Percentiles rank a stretch among this genome's conserved stretches.
Evolutionary conservation across 2,797 vertebrate species (phyloP).

Genomic region (Coregonus ussuriensis): DNA sequence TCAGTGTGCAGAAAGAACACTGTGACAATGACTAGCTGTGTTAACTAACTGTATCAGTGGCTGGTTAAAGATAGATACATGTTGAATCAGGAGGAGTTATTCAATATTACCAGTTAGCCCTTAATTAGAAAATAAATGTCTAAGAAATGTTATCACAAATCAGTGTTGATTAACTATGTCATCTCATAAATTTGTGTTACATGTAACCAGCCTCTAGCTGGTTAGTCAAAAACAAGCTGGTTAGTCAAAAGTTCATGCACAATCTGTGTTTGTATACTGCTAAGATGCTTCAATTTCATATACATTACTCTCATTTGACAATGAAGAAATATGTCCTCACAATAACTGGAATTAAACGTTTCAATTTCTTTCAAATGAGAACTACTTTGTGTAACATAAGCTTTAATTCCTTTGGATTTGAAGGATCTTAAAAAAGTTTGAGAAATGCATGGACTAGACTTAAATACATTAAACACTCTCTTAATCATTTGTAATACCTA

Average conservation of each 20-base stretch:
- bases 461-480: not conserved
- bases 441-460: not conserved
- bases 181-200: not conserved
- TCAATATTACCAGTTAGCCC: not conserved
- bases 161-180: not conserved
- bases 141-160: not conserved
- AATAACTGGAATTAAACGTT: not conserved
- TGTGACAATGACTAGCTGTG: not conserved
- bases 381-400: constrained; percentile 17
- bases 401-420: not conserved
- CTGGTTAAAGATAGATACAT: not conserved
- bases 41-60: not conserved
- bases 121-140: not conserved
- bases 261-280: too few species aligned
- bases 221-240: not conserved
- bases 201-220: not conserved
- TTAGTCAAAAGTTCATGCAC: too few species aligned
- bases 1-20: not conserved
- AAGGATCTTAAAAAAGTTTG: not conserved
- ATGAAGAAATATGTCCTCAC: not conserved
- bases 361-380: not conserved
- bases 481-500: not conserved
- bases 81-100: not conserved
- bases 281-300: not conserved
- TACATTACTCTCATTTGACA: not conserved